These are phyloP conservation scores for Piscicola geometra DNA, from an alignment of 2,888 invertebrate genomes.

Conservation along the genomic window DNA sequence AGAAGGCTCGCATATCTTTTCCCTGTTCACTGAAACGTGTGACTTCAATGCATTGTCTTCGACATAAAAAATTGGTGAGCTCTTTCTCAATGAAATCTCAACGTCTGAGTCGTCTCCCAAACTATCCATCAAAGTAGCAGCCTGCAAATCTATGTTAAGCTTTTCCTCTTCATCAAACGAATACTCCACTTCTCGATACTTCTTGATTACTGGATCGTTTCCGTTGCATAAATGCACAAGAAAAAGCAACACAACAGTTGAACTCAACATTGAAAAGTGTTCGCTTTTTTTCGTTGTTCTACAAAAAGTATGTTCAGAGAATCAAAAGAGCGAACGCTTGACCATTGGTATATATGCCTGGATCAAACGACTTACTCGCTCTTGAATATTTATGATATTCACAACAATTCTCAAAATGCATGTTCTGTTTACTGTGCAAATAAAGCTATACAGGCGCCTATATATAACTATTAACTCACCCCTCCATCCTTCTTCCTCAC, in stretches of 20 bases:
- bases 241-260: neutral
- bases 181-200: neutral
- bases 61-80: neutral
- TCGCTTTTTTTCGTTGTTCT: too few relatives aligned
- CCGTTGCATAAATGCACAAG: neutral
- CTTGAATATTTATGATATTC: too few relatives aligned
- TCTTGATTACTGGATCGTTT: neutral
- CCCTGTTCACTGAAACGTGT: neutral
- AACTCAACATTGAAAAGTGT: neutral
- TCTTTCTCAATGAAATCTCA: neutral
- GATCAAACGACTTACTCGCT: too few relatives aligned
- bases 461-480: neutral
- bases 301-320: too few relatives aligned
- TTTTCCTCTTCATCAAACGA: neutral
- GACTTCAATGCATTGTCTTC: conserved; percentile 2
- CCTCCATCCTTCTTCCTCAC: neutral
- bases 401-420: too few relatives aligned
- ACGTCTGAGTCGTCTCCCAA: neutral
- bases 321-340: neutral
- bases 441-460: neutral
- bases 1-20: neutral
- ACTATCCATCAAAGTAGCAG: neutral
- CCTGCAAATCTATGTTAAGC: neutral
- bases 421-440: neutral
- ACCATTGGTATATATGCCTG: neutral